A percentile compares a stretch with the other conserved stretches of the same genome.
Conservation (phyloP, 2,888 invertebrate genomes). For the Crioceris asparagi region DNA sequence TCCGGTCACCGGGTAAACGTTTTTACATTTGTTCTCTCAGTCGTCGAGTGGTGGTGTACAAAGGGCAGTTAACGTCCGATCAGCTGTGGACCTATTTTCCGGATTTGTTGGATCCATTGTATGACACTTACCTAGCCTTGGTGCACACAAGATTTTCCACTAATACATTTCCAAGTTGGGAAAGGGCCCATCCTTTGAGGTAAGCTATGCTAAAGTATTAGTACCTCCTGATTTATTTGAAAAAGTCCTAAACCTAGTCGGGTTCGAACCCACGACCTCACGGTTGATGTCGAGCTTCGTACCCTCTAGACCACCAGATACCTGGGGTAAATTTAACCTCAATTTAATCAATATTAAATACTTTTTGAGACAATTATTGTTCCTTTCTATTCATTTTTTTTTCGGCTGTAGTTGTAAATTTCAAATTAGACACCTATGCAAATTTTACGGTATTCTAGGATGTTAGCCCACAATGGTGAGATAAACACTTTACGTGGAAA, state of each 20-base stretch:
- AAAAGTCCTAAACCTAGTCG: too few species aligned
- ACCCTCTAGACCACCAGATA: too few species aligned
- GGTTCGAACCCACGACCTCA: too few species aligned
- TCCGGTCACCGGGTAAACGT: constrained; percentile 74
- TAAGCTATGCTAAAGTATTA: constrained; percentile 31
- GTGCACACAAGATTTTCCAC: constrained; percentile 99
- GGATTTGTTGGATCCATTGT: constrained; percentile 61
- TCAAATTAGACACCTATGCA: too few species aligned
- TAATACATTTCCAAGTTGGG: constrained; percentile 99
- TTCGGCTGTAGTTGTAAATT: too few species aligned
- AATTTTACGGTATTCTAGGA: constrained; percentile 42
- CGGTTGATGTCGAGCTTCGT: too few species aligned
- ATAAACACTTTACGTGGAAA: constrained; percentile 98
- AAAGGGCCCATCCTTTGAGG: constrained; percentile 95
- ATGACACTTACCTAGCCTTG: constrained; percentile 88
- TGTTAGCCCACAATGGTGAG: constrained; percentile 97
- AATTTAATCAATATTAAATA: too few species aligned
- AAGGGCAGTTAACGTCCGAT: constrained; percentile 92
- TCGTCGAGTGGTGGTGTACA: constrained; percentile 85
- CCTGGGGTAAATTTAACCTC: too few species aligned
- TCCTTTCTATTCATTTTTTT: too few species aligned
- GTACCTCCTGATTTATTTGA: too few species aligned
- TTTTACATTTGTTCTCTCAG: constrained; percentile 97
- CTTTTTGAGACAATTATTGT: too few species aligned
- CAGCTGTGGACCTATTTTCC: constrained; percentile 78